Base-by-base conservation (phyloP, 2,888 invertebrate species). In the Hydropsyche betteni region DNA sequence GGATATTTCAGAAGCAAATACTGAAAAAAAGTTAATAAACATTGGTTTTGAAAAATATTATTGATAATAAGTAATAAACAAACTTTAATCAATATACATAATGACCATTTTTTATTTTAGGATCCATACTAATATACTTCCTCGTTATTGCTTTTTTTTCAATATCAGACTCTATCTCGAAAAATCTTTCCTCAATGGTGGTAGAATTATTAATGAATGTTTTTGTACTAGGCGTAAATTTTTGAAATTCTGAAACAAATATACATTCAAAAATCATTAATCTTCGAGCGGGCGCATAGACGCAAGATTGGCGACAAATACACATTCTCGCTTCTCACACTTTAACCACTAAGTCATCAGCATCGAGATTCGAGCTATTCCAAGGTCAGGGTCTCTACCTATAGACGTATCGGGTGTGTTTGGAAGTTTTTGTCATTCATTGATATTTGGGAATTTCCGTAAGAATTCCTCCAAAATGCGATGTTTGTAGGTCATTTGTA, bases 101-200 rank as follows among this genome's bases (percentile, higher is more conserved):
- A 53, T 75, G 79, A 88, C 91, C 89, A 86, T 88, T 89, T 82
- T 92, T 92, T 81, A 89, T 88, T 44, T 89, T 88, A 73, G 89
- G 85, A 82, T 93, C 92, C 68, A 89, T 90, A 83, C 94, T 94
- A 78, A 95, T 91, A 80, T 91, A 86, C 86, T 96, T 95, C 69
- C 96, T 89, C 84, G 95, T 95, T 69, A 92, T 84, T 78, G 90
- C 84, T 82, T 91, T 92, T 80, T 93, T 92, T 83, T 96, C 96
- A 91, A 95, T 93, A 77, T 94, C 92, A 79, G 92, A 90, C 86
- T 97, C 97, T 80, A 95, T 85, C 83, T 97, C 95, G 84, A 97
- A 97, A 85, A 97, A 97, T 83, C 93, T 88, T 81, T 93, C 92
- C 81, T 93, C 91, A 74, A 94, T 83, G 69, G 85, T 83, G 24